phyloP scores from a whole-genome alignment of 2,797 vertebrate genomes.

The Cottoperca gobio region DNA sequence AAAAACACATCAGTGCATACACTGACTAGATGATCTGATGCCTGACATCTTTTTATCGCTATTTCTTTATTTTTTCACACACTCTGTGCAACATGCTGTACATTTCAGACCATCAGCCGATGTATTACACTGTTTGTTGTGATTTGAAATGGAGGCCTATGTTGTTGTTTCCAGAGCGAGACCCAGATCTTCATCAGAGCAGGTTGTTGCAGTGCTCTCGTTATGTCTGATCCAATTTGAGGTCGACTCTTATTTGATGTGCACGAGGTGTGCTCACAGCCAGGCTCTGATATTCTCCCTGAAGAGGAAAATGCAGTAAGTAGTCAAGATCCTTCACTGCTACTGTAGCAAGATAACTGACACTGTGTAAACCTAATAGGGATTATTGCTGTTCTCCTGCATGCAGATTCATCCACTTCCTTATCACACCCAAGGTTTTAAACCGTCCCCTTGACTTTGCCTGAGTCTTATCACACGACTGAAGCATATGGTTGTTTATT shows the following conservation, averaged over 20 bases:
- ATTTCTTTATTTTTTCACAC: conserved; percentile 53
- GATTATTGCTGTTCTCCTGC: conserved; percentile 47
- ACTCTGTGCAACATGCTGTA: conserved; percentile 5
- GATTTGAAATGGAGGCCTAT: conserved; percentile 48
- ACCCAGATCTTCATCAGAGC: conserved; percentile 68
- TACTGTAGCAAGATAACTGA: conserved; percentile 50
- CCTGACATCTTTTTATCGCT: conserved; percentile 41
- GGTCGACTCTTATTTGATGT: conserved; percentile 65
- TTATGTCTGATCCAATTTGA: conserved; percentile 74
- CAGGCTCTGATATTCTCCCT: conserved; percentile 54
- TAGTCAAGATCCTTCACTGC: conserved; percentile 47
- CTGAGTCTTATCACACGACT: conserved; percentile 60
- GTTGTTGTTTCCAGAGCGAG: conserved; percentile 54
- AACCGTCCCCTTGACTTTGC: conserved; percentile 66
- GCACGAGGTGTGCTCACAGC: conserved; percentile 63
- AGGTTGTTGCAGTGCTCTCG: conserved; percentile 66
- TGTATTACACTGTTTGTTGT: conserved; percentile 52
- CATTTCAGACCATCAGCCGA: conserved; percentile 16
- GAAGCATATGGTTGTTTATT: conserved; percentile 64
- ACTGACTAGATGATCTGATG: conserved; percentile 22
- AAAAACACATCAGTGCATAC: conserved; percentile 25
- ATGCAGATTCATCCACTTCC: conserved; percentile 42
- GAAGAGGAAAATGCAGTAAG: conserved; percentile 60
- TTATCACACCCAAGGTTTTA: conserved; percentile 30
- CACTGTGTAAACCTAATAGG: conserved; percentile 55